Conservation (phyloP, 92 coral and sea anemone genomes). For the Palythoa caribaeorum region DNA sequence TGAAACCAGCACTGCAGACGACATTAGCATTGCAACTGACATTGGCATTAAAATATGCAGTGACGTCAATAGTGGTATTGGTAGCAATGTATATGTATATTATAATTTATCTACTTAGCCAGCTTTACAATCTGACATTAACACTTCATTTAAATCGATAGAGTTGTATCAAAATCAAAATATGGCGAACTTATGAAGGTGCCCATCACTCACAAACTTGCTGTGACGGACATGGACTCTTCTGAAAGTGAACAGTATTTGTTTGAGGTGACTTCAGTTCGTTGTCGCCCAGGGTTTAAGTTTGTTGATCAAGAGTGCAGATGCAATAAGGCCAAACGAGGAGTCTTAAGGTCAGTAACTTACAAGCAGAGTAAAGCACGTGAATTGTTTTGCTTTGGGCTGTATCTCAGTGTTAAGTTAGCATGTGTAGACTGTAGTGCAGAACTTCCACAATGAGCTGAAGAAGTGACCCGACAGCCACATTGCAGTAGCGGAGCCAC, state of each 20-base stretch:
- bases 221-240: constrained; percentile 73
- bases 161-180: constrained; percentile 14
- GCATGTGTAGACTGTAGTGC: too few species aligned
- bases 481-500: too few species aligned
- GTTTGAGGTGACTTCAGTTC: constrained; percentile 70
- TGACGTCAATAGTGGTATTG: background rate
- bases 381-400: background rate
- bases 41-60: background rate
- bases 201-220: constrained; percentile 56
- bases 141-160: background rate
- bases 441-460: too few species aligned
- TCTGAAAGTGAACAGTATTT: constrained; percentile 60
- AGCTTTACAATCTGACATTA: background rate
- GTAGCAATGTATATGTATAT: background rate
- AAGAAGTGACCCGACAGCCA: too few species aligned
- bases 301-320: constrained; percentile 41
- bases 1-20: background rate
- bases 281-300: constrained; percentile 64
- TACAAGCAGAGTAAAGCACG: background rate
- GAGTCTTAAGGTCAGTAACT: constrained; percentile 49
- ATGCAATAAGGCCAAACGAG: constrained; percentile 53
- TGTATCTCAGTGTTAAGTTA: too few species aligned
- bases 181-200: constrained; percentile 53
- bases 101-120: background rate
- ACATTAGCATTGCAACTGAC: background rate